These are phyloP conservation scores for Globodera ellingtonae DNA, from an alignment of 1,140 invertebrate genomes.

Conservation along the genomic window DNA sequence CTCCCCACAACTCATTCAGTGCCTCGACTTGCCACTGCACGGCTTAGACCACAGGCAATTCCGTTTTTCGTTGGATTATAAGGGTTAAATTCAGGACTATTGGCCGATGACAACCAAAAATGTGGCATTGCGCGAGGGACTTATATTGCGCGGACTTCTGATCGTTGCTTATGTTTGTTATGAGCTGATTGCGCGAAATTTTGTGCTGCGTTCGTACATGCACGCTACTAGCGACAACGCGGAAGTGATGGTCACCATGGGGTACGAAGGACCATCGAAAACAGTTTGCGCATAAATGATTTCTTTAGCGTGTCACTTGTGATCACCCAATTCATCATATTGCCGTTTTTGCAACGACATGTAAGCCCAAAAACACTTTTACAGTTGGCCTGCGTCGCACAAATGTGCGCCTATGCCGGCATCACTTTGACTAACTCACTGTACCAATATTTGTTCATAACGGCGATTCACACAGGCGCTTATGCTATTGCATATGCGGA, in stretches of 20 bases:
- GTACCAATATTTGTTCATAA: constrained; percentile 59
- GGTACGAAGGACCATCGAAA: constrained; percentile 11
- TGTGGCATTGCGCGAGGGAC: constrained; percentile 56
- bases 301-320: constrained; percentile 44
- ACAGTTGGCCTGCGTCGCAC: constrained; percentile 52
- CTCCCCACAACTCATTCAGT: constrained; percentile 63
- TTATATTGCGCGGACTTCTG: constrained; percentile 55
- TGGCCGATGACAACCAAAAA: constrained; percentile 64
- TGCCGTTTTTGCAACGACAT: constrained; percentile 57
- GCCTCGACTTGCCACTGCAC: constrained; percentile 57
- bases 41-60: constrained; percentile 57
- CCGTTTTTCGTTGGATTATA: background rate
- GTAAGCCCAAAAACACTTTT: constrained; percentile 53
- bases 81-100: constrained; percentile 50
- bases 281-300: background rate
- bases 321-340: constrained; percentile 56
- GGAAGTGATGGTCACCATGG: constrained; percentile 62
- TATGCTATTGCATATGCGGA: constrained; percentile 65
- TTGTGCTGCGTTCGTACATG: constrained; percentile 63
- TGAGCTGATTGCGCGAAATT: constrained; percentile 64
- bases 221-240: constrained; percentile 59
- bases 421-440: constrained; percentile 57
- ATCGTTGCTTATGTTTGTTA: constrained; percentile 65
- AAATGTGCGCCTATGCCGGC: constrained; percentile 53
- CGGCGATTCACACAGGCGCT: constrained; percentile 61